Conservation (phyloP, 2,888 invertebrate genomes). For the Eilema caniola region DNA sequence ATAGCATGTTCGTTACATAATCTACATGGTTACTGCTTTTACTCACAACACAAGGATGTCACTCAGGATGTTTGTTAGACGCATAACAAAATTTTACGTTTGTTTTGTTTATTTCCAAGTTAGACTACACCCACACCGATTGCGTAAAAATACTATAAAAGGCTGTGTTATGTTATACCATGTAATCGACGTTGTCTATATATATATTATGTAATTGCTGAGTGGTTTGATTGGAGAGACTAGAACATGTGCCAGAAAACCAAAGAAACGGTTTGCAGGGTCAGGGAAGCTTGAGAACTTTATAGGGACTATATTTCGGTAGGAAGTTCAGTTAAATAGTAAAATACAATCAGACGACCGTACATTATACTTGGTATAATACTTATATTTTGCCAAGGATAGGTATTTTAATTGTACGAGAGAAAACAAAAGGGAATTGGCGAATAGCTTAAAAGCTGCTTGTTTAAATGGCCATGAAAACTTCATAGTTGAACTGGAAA, state of each 20-base stretch:
- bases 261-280: neutral
- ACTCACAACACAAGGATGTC: neutral
- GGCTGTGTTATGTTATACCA: neutral
- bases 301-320: neutral
- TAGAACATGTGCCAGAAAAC: neutral
- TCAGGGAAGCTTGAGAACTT: neutral
- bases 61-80: neutral
- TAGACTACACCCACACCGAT: conserved; percentile 9
- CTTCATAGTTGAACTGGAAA: too few species aligned
- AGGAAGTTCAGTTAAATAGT: too few species aligned
- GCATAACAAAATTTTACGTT: neutral
- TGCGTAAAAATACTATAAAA: neutral
- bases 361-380: too few species aligned
- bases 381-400: too few species aligned
- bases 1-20: neutral
- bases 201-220: neutral
- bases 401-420: too few species aligned
- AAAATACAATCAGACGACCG: too few species aligned
- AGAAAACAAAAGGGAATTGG: too few species aligned
- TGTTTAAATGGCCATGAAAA: too few species aligned
- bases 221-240: neutral
- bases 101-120: conserved; percentile 10
- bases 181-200: neutral
- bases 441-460: too few species aligned
- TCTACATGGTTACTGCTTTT: neutral